Conservation (phyloP, 2,113 vertebrate species). For the Platysternon megacephalum region DNA sequence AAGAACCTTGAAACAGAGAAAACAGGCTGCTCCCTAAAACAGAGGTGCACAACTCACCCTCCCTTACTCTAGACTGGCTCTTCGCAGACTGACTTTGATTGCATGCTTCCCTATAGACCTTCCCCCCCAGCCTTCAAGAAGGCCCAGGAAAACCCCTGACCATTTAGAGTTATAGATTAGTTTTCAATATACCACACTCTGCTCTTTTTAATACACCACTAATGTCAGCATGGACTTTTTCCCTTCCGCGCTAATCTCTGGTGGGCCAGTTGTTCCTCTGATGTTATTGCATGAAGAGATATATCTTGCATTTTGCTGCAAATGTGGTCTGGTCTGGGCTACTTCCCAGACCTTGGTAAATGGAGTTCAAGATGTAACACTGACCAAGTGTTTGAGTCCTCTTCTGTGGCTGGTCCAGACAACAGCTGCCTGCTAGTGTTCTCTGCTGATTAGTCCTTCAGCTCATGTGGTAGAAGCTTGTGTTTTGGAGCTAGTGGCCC, state of each 20-base stretch:
- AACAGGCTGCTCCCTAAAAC: background rate
- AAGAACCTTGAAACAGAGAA: background rate
- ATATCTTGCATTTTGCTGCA: background rate
- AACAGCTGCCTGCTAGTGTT: background rate
- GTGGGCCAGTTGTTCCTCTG: background rate
- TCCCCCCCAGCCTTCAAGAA: background rate
- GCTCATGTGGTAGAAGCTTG: background rate
- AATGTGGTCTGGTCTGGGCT: background rate
- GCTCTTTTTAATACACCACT: background rate
- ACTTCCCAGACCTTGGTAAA: background rate
- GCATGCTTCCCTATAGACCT: background rate
- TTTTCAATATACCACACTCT: background rate
- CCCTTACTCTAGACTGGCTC: background rate
- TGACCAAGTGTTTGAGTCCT: background rate
- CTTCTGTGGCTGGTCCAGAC: background rate
- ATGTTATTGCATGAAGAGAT: background rate
- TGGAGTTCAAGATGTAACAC: background rate
- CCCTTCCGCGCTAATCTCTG: background rate
- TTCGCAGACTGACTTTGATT: background rate
- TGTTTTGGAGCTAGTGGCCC: background rate
- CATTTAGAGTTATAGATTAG: background rate
- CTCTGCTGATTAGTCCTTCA: background rate
- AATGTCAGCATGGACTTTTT: background rate
- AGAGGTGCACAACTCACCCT: background rate
- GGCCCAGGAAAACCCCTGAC: background rate